phyloP scores from a whole-genome alignment of 2,113 vertebrate species.

The Syrmaticus mikado region DNA sequence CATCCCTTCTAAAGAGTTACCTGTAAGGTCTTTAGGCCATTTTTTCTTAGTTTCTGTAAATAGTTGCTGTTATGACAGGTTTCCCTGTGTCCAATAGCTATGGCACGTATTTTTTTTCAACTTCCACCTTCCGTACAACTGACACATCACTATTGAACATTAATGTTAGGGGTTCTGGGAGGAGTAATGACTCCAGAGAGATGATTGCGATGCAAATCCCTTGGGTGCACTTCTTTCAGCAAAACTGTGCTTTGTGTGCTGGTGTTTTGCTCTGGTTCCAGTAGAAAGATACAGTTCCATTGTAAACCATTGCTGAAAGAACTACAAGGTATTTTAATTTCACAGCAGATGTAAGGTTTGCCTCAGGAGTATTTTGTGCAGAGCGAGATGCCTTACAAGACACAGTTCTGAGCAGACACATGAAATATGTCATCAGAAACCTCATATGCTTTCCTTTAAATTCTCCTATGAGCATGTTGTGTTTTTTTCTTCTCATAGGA shows the following conservation, averaged over 20 bases:
- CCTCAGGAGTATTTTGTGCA: neutral
- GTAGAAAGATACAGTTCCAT: neutral
- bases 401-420: neutral
- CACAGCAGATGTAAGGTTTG: neutral
- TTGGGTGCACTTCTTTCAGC: neutral
- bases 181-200: neutral
- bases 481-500: conserved; percentile 58
- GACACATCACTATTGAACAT: neutral
- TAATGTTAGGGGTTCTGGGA: neutral
- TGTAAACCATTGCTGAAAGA: neutral
- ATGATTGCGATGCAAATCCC: neutral
- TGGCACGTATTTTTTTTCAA: neutral
- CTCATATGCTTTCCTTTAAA: neutral
- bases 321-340: neutral
- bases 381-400: neutral
- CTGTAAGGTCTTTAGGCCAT: neutral
- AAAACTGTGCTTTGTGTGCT: neutral
- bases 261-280: neutral
- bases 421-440: neutral
- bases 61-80: neutral
- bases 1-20: neutral
- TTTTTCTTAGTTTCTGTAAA: neutral
- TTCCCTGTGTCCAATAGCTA: neutral
- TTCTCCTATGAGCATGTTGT: conserved; percentile 7
- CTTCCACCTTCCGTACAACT: neutral